Evolutionary conservation across 92 coral and sea anemone species (phyloP), one percentile per base, ranked within the genome.

Genomic region (Actinernus sp.): DNA sequence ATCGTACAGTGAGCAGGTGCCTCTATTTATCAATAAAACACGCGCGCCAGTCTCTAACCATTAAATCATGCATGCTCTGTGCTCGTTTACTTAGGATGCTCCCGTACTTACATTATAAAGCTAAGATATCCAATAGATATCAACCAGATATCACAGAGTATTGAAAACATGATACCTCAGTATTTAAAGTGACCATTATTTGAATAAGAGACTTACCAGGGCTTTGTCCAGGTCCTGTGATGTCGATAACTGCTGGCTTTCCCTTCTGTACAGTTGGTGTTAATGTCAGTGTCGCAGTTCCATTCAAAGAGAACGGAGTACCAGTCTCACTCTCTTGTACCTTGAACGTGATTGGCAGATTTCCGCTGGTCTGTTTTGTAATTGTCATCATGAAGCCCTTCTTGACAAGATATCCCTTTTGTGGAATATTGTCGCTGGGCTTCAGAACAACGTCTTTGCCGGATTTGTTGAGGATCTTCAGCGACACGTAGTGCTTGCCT

Each of bases 401-500:
- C 54, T 83, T 93, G 31, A 93, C 74, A 11, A 49, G 39, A 59
- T 41, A 82, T 5, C 86, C 90, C 45, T 68, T 57, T 1, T 62
- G 38, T 0, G 89, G 94, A 14, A 71, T 59, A 36, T 51, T 71
- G 50, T 93, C 98, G 49, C 81, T 83, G 1, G 97, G 70, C 34
- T 67, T 73, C 25, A 93, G 37, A 1, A 74, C 56, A 5, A 90
- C 34, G 28, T 77, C 65, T 59, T 84, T 78, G 29, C 92, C 94
- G 2, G 93, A 81, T 32, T 75, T 87, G 89, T 93, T 93, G 21
- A 90, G 8, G 51, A 93, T 61, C 68, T 79, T 93, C 75, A 93
- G 24, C 23, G 89, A 63, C 14, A 93, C 66, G 41, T 73, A 90
- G 49, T 66, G 82, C 3, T 76, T 74, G 2, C 76, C 89, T 31